Base-by-base conservation (phyloP, 2,113 vertebrate species). In the Antechinus stuartii region DNA sequence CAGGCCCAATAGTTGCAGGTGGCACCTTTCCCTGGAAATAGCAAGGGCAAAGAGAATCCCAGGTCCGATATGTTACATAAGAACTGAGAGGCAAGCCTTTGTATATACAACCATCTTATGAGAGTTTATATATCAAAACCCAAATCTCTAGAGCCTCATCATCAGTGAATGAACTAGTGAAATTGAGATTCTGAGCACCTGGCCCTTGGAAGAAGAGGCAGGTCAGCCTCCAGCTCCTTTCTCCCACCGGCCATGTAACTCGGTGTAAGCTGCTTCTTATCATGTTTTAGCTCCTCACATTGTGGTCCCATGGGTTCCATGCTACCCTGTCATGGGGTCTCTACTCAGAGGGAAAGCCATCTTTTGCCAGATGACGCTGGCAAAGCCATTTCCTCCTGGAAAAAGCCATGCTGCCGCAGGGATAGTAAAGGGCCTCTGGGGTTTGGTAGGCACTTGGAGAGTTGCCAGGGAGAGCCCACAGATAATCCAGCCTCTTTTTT, bases 401-500 rank as follows among this genome's bases (percentile, higher is more conserved):
- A 84, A 19, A 84, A 84, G 35, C 4, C 35, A 42, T n/a, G 10
- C 68, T 22, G 68, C 7, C 22, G 2, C 3, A 42, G 68, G 54
- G 54, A 22, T 23, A 55, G 54, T 4, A 55, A 55, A 55, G 54
- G 68, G 2, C n/a, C 35, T 84, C 35, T 19, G 35, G n/a, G 16
- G 35, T 84, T n/a, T 84, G 22, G 68, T 5, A 84, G 35, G 35
- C 68, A 76, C 35, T 4, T 22, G 35, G 14, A 16, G n/a, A 22
- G 19, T 26, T 22, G 0, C 68, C 68, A 42, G n/a, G 68, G 68
- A 23, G n/a, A n/a, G 2, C 68, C 68, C 35, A 42, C 68, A 42
- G 68, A 95, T 98, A 52, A 98, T n/a, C 89, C 0, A 52, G 25
- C 47, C 90, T 98, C 92, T 97, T 92, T 57, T 98, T 56, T n/a